Evolutionary conservation across 2,888 invertebrate species (phyloP).

Genomic region (Heliconius cydno): DNA sequence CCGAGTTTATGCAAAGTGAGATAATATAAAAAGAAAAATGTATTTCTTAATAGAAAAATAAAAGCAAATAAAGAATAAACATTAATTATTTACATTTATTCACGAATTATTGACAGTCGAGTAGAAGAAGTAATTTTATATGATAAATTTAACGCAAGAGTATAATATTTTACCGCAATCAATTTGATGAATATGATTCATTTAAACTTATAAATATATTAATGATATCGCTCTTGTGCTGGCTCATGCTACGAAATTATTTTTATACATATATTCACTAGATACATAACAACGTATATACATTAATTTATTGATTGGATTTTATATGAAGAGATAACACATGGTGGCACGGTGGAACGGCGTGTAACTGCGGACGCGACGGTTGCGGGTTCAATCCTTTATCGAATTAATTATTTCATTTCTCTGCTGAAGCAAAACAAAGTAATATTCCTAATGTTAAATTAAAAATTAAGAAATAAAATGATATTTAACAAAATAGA

Average conservation of each 20-base stretch:
- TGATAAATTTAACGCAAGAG: neutral
- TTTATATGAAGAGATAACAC: too few relatives aligned
- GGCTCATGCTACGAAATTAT: neutral
- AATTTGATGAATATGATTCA: slow-evolving; percentile 5
- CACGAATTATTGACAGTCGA: slow-evolving; percentile 1
- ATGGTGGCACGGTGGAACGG: too few relatives aligned
- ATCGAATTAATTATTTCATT: too few relatives aligned
- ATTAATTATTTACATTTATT: slow-evolving; percentile 2
- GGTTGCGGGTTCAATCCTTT: too few relatives aligned
- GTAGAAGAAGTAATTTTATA: neutral
- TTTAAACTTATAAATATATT: neutral
- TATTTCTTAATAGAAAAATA: neutral
- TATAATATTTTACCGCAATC: slow-evolving; percentile 2
- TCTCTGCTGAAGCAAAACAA: too few relatives aligned
- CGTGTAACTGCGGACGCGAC: too few relatives aligned
- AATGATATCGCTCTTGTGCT: neutral
- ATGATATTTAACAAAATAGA: neutral
- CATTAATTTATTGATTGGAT: too few relatives aligned
- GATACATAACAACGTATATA: neutral
- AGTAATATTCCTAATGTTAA: too few relatives aligned
- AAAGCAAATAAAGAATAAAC: neutral
- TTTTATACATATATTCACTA: neutral
- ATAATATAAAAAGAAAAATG: neutral
- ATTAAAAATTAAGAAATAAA: too few relatives aligned
- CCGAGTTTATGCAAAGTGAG: neutral